Percentiles rank a stretch among this genome's conserved stretches.
Evolutionary conservation across 2,888 invertebrate genomes (phyloP).

Genomic region (Onthophagus sagittarius): DNA sequence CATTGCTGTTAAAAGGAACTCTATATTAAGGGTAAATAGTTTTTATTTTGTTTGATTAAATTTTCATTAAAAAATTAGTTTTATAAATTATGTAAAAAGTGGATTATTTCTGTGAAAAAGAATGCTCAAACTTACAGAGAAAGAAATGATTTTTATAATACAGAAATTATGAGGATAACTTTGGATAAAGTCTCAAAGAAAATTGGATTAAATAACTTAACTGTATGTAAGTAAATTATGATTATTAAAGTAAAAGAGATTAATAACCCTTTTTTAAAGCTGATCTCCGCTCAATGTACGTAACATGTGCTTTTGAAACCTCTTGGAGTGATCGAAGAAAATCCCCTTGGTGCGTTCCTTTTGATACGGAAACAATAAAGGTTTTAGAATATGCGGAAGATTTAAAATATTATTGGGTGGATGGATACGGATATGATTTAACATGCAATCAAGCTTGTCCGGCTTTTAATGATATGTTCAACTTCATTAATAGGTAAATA

Average conservation of each 20-base stretch:
- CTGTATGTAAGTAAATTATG: constrained; percentile 18
- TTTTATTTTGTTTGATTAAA: constrained; percentile 26
- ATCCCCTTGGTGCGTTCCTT: constrained; percentile 79
- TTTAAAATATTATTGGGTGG: constrained; percentile 75
- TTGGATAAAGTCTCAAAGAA: constrained; percentile 17
- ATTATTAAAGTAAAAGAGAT: constrained; percentile 32
- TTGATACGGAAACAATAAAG: constrained; percentile 59
- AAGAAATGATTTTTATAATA: constrained; percentile 17
- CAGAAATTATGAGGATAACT: constrained; percentile 13
- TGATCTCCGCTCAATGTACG: constrained; percentile 62
- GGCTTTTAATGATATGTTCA: constrained; percentile 66
- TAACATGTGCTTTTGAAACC: constrained; percentile 76
- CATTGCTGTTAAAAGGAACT: constrained; percentile 54
- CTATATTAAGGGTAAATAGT: constrained; percentile 42
- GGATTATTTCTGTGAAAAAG: constrained; percentile 17
- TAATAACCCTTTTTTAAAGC: constrained; percentile 49
- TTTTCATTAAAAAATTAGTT: constrained; percentile 14
- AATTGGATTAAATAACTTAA: constrained; percentile 15
- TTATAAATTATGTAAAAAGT: constrained; percentile 23
- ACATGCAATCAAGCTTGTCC: constrained; percentile 74
- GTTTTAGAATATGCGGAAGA: constrained; percentile 73
- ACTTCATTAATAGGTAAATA: constrained; percentile 61
- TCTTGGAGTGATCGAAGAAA: constrained; percentile 63
- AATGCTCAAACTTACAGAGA: constrained; percentile 17
- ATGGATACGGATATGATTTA: constrained; percentile 74